Evolutionary conservation across 1,140 invertebrate species (phyloP).

Genomic region (Leptopilina clavipes): DNA sequence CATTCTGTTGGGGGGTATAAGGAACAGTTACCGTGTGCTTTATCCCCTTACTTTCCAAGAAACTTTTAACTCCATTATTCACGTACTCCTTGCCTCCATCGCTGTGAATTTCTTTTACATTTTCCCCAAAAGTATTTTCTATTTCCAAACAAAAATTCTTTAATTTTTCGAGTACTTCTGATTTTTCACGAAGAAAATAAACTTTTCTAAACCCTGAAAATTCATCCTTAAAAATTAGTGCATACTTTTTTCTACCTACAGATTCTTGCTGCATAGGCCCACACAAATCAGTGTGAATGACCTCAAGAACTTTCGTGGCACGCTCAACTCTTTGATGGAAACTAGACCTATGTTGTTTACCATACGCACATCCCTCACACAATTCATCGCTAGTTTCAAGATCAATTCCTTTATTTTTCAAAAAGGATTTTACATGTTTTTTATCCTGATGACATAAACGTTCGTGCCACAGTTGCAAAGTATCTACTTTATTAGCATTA

Average conservation of each 20-base stretch:
- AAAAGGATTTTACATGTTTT: conserved; percentile 40
- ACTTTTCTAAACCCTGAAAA: conserved; percentile 52
- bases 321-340: conserved; percentile 32
- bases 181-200: conserved; percentile 59
- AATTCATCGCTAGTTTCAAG: conserved; percentile 38
- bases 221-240: conserved; percentile 63
- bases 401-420: conserved; percentile 41
- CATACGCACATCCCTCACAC: conserved; percentile 48
- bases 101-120: conserved; percentile 41
- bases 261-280: conserved; percentile 57
- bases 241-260: conserved; percentile 55
- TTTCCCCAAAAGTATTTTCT: not conserved
- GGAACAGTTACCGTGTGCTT: conserved; percentile 47
- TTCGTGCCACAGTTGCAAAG: conserved; percentile 44
- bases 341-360: conserved; percentile 43
- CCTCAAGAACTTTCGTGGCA: conserved; percentile 35
- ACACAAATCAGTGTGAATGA: conserved; percentile 57
- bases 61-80: conserved; percentile 40
- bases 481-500: conserved; percentile 27
- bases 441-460: conserved; percentile 46
- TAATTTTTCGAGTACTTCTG: conserved; percentile 52
- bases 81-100: conserved; percentile 55
- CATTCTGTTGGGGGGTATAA: conserved; percentile 55
- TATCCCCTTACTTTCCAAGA: conserved; percentile 43
- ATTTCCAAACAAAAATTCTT: conserved; percentile 44